Percentiles rank a stretch among this genome's conserved stretches.
Conservation (phyloP, 2,113 vertebrate species). For the Dasyprocta punctata region DNA sequence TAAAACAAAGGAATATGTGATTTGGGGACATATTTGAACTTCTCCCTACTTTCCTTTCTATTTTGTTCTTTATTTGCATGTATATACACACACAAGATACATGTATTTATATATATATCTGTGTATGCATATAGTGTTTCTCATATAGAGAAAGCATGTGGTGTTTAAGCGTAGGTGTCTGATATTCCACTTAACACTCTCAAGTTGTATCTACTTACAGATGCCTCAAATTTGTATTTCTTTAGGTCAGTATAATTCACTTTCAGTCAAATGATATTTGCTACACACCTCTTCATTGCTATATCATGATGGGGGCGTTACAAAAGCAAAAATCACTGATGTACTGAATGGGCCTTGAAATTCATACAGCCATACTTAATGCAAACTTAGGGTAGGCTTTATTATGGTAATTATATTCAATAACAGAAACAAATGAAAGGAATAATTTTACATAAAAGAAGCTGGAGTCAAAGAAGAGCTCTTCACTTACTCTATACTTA, state of each 20-base stretch:
- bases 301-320: neutral
- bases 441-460: neutral
- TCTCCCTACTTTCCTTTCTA: neutral
- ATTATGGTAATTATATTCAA: neutral
- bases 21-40: neutral
- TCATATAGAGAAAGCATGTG: neutral
- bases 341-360: neutral
- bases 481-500: neutral
- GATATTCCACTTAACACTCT: neutral
- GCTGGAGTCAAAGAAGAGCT: neutral
- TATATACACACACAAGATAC: neutral
- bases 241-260: neutral
- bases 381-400: neutral
- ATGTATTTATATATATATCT: neutral
- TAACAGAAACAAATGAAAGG: constrained; percentile 20
- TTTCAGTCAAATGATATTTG: neutral
- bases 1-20: neutral
- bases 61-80: neutral
- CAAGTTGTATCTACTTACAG: neutral
- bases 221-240: neutral
- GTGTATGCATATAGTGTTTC: neutral
- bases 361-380: neutral
- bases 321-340: neutral
- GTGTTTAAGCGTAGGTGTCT: neutral
- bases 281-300: neutral